A percentile compares a stretch with the other conserved stretches of the same genome.
Conservation (phyloP, 2,888 invertebrate genomes). For the Coenonympha glycerion region DNA sequence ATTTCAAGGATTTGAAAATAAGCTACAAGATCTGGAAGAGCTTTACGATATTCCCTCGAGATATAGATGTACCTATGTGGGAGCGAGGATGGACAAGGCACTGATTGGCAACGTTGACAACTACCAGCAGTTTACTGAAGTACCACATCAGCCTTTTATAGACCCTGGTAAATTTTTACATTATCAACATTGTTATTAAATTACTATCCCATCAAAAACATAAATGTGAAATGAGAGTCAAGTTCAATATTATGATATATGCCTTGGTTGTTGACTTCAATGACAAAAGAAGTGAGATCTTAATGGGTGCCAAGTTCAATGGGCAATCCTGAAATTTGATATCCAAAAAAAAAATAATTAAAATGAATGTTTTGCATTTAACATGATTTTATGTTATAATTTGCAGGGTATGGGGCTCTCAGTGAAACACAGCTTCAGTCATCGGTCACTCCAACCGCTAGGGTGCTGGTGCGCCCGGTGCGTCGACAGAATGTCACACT, state of each 20-base stretch:
- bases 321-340: no score
- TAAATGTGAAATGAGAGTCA: no score
- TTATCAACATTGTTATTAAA: no score
- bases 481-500: slow-evolving; percentile 74
- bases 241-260: no score
- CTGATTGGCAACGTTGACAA: slow-evolving; percentile 72
- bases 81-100: slow-evolving; percentile 75
- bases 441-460: slow-evolving; percentile 54
- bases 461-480: slow-evolving; percentile 49
- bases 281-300: no score
- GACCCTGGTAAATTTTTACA: slow-evolving; percentile 50
- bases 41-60: slow-evolving; percentile 86
- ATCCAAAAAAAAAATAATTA: no score
- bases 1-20: slow-evolving; percentile 77
- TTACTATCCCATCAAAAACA: no score
- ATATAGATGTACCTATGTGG: slow-evolving; percentile 78
- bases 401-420: slow-evolving; percentile 57
- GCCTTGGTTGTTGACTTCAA: no score
- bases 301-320: no score
- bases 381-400: no score
- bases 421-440: slow-evolving; percentile 49
- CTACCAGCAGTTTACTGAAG: slow-evolving; percentile 61
- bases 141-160: slow-evolving; percentile 69
- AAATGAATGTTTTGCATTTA: no score
- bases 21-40: slow-evolving; percentile 84